Percentiles rank a stretch among this genome's conserved stretches.
Conservation (phyloP, 2,888 invertebrate species). For the Isotomurus palustris region DNA sequence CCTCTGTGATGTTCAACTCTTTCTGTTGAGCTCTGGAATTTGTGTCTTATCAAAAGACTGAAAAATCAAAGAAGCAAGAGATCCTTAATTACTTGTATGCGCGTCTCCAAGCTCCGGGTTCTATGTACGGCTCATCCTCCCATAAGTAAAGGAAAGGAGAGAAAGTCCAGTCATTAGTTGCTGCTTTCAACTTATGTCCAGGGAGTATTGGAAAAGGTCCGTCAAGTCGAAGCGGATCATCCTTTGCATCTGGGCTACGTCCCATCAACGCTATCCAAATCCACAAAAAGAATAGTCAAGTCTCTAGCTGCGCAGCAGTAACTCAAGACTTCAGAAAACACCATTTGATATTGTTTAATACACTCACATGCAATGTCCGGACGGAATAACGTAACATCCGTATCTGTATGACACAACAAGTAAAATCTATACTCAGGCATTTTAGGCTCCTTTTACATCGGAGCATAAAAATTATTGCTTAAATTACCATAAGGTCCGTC, state of each 20-base stretch:
- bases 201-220: slow-evolving; percentile 35
- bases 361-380: slow-evolving; percentile 34
- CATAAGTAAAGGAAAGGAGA: slow-evolving; percentile 38
- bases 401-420: slow-evolving; percentile 32
- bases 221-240: slow-evolving; percentile 34
- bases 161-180: slow-evolving; percentile 44
- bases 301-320: too few species aligned
- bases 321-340: neutral
- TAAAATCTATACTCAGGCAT: neutral
- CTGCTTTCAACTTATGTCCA: slow-evolving; percentile 42
- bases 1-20: slow-evolving; percentile 16
- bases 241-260: slow-evolving; percentile 27
- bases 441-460: neutral
- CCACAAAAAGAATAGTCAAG: too few species aligned
- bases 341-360: too few species aligned
- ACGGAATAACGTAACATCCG: slow-evolving; percentile 35
- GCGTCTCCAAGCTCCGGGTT: slow-evolving; percentile 34
- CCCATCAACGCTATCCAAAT: slow-evolving; percentile 37
- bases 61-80: too few species aligned
- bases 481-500: slow-evolving; percentile 40
- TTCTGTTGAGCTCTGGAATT: slow-evolving; percentile 14
- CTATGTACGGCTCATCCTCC: slow-evolving; percentile 40
- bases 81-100: slow-evolving; percentile 22
- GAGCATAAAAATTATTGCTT: neutral
- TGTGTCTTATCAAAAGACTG: too few species aligned